Evolutionary conservation across 2,888 invertebrate genomes (phyloP).

Genomic region (Beris chalybata): DNA sequence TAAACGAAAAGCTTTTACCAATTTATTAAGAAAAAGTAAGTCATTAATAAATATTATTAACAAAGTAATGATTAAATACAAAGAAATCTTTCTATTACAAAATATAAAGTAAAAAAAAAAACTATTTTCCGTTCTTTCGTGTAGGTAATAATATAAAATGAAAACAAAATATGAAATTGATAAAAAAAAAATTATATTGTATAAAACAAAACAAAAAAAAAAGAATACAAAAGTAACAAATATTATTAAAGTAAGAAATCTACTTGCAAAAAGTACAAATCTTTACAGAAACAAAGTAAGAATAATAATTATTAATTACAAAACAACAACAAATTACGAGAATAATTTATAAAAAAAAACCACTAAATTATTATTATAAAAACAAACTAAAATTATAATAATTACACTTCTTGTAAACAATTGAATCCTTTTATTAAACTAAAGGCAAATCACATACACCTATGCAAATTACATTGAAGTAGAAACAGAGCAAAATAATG

Average conservation of each 20-base stretch:
- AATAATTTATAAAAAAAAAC: slow-evolving; percentile 10
- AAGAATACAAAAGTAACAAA: slow-evolving; percentile 45
- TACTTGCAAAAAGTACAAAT: slow-evolving; percentile 54
- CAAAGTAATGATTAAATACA: slow-evolving; percentile 1
- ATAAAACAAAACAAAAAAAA: slow-evolving; percentile 37
- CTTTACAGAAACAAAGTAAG: slow-evolving; percentile 42
- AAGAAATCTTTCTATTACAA: not conserved
- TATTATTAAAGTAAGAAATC: slow-evolving; percentile 40
- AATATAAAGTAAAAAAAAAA: not conserved
- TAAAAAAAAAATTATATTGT: slow-evolving; percentile 30
- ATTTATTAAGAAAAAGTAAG: not conserved
- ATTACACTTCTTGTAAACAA: not conserved
- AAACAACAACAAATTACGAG: slow-evolving; percentile 19
- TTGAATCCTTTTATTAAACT: slow-evolving; percentile 3
- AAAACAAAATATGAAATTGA: slow-evolving; percentile 26
- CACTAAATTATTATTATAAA: no score
- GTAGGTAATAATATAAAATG: slow-evolving; percentile 21
- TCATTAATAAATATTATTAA: not conserved
- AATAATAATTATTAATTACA: slow-evolving; percentile 25
- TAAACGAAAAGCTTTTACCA: no score
- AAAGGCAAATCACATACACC: slow-evolving; percentile 1
- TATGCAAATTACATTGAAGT: no score
- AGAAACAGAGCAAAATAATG: no score
- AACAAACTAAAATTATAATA: no score
- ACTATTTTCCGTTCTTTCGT: slow-evolving; percentile 35